phyloP scores from a whole-genome alignment of 2,113 vertebrate genomes.

The Lasiurus cinereus region DNA sequence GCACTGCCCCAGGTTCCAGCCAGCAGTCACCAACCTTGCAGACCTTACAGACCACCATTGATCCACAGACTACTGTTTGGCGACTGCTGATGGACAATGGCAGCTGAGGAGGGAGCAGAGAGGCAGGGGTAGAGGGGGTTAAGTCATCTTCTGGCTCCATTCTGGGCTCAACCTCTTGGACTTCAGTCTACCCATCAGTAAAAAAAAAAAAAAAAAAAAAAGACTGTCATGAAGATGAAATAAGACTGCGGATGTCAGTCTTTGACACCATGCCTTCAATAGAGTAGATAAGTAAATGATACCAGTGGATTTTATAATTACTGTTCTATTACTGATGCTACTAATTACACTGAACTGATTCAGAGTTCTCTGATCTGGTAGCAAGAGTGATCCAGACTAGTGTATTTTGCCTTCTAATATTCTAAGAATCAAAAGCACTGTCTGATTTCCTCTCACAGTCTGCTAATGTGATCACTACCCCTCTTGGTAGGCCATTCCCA shows the following conservation, averaged over 20 bases:
- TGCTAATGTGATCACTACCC: not conserved
- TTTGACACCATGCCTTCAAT: not conserved
- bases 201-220: not conserved
- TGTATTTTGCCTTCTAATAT: not conserved
- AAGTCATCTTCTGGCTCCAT: not conserved
- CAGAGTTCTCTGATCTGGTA: not conserved
- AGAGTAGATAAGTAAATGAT: not conserved
- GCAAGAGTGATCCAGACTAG: not conserved
- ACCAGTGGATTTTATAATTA: not conserved
- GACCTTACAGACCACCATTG: too few species aligned
- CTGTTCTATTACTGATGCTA: not conserved
- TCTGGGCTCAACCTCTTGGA: not conserved
- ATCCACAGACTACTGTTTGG: too few species aligned
- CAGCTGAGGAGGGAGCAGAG: not conserved
- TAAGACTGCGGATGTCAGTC: not conserved
- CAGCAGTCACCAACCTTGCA: too few species aligned
- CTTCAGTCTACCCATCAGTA: not conserved
- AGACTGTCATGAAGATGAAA: not conserved
- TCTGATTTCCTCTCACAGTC: not conserved
- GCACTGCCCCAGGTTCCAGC: fast-evolving
- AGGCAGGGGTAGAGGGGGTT: not conserved
- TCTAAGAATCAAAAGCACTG: not conserved
- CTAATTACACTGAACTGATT: not conserved
- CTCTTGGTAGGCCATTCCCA: not conserved
- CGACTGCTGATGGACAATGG: too few species aligned